Evolutionary conservation across 2,113 vertebrate species (phyloP).

Genomic region (Vireo altiloquus): DNA sequence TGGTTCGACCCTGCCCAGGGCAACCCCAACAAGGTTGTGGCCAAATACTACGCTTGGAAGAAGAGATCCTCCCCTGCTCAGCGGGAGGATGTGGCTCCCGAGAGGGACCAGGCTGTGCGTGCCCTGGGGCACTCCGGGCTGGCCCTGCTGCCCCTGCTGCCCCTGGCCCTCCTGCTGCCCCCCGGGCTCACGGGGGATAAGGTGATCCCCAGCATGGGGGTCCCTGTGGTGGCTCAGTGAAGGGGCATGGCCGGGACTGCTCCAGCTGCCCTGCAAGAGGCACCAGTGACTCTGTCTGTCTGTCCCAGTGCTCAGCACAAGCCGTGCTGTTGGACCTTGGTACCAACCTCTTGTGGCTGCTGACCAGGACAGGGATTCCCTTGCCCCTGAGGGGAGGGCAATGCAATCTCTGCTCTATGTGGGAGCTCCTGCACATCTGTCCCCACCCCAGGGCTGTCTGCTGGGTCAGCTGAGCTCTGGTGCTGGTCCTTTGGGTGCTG

Average conservation of each 20-base stretch:
- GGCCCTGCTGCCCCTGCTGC: not conserved
- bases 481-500: fast-evolving
- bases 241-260: fast-evolving
- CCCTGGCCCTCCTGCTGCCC: not conserved
- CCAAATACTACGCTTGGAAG: conserved; percentile 64
- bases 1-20: conserved; percentile 77
- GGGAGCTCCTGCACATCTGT: not conserved
- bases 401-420: fast-evolving
- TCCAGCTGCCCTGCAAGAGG: not conserved
- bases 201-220: fast-evolving
- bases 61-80: fast-evolving
- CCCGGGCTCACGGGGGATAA: fast-evolving
- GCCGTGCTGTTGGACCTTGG: fast-evolving
- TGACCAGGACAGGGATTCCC: fast-evolving
- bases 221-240: fast-evolving
- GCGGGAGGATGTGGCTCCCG: fast-evolving
- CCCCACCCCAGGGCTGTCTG: fast-evolving
- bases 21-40: conserved; percentile 79
- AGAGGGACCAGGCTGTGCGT: fast-evolving
- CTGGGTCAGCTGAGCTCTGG: fast-evolving
- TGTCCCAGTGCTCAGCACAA: fast-evolving
- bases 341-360: fast-evolving
- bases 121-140: fast-evolving
- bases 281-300: fast-evolving
- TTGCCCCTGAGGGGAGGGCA: fast-evolving